Evolutionary conservation across 1,140 invertebrate genomes (phyloP).

Genomic region (Macrosteles quadrilineatus): DNA sequence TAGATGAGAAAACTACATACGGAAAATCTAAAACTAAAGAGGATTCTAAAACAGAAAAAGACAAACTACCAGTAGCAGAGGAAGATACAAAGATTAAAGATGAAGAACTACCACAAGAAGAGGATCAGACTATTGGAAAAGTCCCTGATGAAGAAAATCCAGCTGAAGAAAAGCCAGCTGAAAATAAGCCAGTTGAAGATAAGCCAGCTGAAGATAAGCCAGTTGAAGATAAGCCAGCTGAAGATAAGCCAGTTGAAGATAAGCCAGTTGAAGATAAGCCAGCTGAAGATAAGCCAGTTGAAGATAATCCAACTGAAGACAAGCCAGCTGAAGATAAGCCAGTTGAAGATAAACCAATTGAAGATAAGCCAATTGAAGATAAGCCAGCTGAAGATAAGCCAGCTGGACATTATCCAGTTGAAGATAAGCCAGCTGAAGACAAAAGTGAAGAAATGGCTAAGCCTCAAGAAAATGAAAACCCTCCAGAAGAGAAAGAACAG

Average conservation of each 20-base stretch:
- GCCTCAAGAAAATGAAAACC: not conserved
- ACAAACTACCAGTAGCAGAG: not conserved
- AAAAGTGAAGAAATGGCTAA: not conserved
- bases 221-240: not conserved
- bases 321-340: not conserved
- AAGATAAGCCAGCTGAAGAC: not conserved
- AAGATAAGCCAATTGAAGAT: not conserved
- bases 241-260: not conserved
- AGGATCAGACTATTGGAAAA: constrained; percentile 10
- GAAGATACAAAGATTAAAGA: not conserved
- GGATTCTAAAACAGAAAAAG: not conserved
- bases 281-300: not conserved
- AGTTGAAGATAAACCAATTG: not conserved
- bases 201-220: not conserved
- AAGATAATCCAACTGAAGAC: not conserved
- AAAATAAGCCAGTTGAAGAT: not conserved
- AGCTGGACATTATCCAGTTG: not conserved
- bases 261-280: not conserved
- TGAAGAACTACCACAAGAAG: not conserved
- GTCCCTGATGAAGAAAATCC: not conserved
- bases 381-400: not conserved
- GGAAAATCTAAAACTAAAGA: not conserved
- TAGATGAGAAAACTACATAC: not conserved
- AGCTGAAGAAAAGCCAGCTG: not conserved
- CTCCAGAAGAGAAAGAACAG: not conserved